Evolutionary conservation across 2,113 vertebrate genomes (phyloP).

Genomic region (Tychaedon coryphoeus): DNA sequence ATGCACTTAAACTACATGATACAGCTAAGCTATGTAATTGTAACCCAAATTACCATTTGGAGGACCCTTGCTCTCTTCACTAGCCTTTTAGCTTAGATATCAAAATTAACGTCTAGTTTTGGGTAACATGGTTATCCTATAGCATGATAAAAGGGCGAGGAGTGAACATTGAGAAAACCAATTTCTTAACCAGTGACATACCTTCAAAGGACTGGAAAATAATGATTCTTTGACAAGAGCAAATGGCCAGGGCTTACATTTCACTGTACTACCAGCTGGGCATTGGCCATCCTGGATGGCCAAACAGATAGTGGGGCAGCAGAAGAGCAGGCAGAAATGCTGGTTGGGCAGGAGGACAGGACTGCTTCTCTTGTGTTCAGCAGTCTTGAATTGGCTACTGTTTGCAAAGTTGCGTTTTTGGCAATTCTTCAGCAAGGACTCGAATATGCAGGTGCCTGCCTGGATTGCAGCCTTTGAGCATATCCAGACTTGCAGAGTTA

Average conservation of each 20-base stretch:
- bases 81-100: not conserved
- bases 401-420: not conserved
- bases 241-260: not conserved
- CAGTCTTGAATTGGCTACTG: not conserved
- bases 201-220: not conserved
- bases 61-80: not conserved
- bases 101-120: not conserved
- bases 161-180: not conserved
- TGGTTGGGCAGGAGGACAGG: not conserved
- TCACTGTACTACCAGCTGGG: not conserved
- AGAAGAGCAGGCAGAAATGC: not conserved
- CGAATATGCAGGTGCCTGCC: not conserved
- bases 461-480: not conserved
- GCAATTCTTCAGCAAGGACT: not conserved
- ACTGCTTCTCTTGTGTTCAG: not conserved
- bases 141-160: not conserved
- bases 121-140: not conserved
- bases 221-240: not conserved
- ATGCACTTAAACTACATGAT: not conserved
- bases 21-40: not conserved
- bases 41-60: not conserved
- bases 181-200: not conserved
- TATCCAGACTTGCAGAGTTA: not conserved
- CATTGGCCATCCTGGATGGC: not conserved
- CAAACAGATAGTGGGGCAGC: not conserved